A percentile compares a stretch with the other conserved stretches of the same genome.
Evolutionary conservation across 2,113 vertebrate genomes (phyloP).

Genomic region (Scolopax mira): DNA sequence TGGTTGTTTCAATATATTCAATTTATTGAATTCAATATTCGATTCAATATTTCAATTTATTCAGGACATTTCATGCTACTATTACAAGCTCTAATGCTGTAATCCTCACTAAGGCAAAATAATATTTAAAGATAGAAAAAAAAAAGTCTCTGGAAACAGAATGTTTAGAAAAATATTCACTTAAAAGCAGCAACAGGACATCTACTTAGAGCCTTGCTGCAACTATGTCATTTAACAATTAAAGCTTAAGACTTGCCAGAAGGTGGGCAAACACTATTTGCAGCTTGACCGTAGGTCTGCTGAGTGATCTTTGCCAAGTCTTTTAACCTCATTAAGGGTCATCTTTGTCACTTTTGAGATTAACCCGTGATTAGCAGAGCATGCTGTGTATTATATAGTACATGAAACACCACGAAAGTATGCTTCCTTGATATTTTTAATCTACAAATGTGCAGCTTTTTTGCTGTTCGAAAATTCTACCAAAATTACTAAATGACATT

Average conservation of each 20-base stretch:
- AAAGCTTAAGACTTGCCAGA: neutral
- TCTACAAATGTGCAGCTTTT: neutral
- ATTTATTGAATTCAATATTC: too few relatives aligned
- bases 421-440: neutral
- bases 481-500: neutral
- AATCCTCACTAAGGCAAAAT: neutral
- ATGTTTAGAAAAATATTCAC: neutral
- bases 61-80: neutral
- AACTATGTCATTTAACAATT: neutral
- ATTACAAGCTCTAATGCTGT: neutral
- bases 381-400: neutral
- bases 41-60: neutral
- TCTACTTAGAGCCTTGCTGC: neutral
- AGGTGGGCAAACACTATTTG: neutral
- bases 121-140: neutral
- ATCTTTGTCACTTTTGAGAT: slow-evolving; percentile 6
- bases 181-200: neutral
- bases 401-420: neutral
- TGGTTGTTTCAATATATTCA: neutral
- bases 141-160: neutral
- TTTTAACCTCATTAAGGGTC: slow-evolving; percentile 44
- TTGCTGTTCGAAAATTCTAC: neutral
- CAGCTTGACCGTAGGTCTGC: neutral
- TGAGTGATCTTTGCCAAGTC: neutral
- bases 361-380: neutral